A percentile compares a stretch with the other conserved stretches of the same genome.
These are phyloP conservation scores for Pantherophis guttatus DNA, from an alignment of 2,113 vertebrate genomes.

Conservation along the genomic window DNA sequence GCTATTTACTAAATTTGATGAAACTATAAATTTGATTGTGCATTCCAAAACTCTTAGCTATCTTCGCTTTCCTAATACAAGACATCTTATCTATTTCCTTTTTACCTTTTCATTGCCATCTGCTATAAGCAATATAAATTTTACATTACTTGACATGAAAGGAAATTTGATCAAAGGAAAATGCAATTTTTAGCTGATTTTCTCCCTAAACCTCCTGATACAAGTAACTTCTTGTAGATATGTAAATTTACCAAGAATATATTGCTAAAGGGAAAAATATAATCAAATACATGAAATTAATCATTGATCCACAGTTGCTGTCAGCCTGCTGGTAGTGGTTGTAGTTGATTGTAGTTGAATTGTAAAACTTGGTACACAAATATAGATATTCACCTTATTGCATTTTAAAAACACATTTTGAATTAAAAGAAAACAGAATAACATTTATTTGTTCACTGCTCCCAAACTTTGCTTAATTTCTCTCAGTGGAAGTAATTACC, in stretches of 20 bases:
- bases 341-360: background rate
- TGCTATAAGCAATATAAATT: background rate
- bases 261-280: background rate
- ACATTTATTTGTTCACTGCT: background rate
- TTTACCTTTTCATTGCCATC: background rate
- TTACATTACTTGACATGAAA: background rate
- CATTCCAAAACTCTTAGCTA: background rate
- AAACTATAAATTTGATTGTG: background rate
- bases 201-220: background rate
- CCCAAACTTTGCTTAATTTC: background rate
- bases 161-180: background rate
- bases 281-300: background rate
- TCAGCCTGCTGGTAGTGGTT: background rate
- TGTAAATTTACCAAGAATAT: background rate
- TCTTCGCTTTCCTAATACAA: background rate
- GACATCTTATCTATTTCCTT: background rate
- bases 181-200: background rate
- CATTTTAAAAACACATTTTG: background rate
- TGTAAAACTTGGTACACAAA: background rate
- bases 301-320: background rate
- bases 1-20: background rate
- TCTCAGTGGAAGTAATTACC: background rate
- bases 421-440: background rate
- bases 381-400: background rate
- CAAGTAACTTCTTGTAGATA: background rate